phyloP scores from a whole-genome alignment of 1,140 invertebrate genomes.

The Pentalonia nigronervosa region DNA sequence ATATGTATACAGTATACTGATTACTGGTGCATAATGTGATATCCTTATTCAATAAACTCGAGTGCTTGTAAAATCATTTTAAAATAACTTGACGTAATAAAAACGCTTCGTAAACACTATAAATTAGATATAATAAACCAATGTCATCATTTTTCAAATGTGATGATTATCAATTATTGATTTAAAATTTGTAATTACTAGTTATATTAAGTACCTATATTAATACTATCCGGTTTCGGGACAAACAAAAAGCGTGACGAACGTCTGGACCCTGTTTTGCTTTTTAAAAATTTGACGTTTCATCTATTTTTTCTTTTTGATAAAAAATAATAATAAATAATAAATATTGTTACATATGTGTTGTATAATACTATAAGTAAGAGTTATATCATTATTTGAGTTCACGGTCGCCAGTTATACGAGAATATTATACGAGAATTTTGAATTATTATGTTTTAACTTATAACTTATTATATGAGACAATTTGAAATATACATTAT shows the following conservation, averaged over 20 bases:
- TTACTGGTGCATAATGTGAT: not conserved
- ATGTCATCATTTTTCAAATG: not conserved
- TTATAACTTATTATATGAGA: not conserved
- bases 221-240: not conserved
- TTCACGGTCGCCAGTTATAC: not conserved
- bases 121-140: not conserved
- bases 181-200: not conserved
- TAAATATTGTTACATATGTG: not conserved
- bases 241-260: not conserved
- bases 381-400: not conserved
- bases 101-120: not conserved
- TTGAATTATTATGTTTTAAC: constrained; percentile 3
- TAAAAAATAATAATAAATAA: not conserved
- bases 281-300: constrained; percentile 11
- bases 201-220: not conserved
- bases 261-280: not conserved
- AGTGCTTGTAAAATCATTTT: constrained; percentile 13
- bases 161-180: not conserved
- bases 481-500: not conserved
- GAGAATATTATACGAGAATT: not conserved
- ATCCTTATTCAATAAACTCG: not conserved
- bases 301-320: not conserved
- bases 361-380: not conserved
- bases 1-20: not conserved
- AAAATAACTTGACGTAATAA: not conserved